phyloP scores from a whole-genome alignment of 2,888 invertebrate species.

The Chrysolina oricalcia region DNA sequence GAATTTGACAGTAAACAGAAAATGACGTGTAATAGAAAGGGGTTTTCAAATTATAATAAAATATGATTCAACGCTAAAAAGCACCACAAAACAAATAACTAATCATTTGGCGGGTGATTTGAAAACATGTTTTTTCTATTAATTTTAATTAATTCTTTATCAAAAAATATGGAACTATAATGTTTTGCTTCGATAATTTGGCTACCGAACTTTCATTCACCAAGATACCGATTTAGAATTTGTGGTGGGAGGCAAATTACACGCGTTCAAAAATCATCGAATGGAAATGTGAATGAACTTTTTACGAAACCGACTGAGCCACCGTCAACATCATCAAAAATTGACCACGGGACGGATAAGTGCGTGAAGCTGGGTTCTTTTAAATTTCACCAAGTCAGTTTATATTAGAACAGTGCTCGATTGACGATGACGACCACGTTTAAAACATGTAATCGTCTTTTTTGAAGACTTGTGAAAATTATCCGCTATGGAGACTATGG shows the following conservation, averaged over 20 bases:
- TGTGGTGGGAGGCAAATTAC: constrained; percentile 16
- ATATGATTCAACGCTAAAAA: too few species aligned
- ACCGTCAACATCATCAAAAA: constrained; percentile 70
- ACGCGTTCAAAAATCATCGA: constrained; percentile 16
- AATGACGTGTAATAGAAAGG: too few species aligned
- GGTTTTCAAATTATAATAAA: too few species aligned
- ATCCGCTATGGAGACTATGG: constrained; percentile 57
- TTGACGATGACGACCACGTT: constrained; percentile 45
- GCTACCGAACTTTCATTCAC: background rate
- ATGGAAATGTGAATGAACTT: constrained; percentile 65
- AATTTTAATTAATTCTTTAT: background rate
- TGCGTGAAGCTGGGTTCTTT: constrained; percentile 52
- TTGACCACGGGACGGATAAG: constrained; percentile 64
- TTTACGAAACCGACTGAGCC: constrained; percentile 66
- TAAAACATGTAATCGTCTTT: constrained; percentile 47
- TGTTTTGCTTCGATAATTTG: background rate
- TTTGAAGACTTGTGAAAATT: constrained; percentile 55
- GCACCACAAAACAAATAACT: too few species aligned
- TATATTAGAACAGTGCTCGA: constrained; percentile 55
- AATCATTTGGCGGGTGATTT: background rate
- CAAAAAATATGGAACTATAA: constrained; percentile 5
- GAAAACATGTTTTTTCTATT: background rate
- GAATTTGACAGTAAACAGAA: too few species aligned
- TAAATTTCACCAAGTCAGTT: constrained; percentile 58
- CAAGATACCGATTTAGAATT: background rate